Evolutionary conservation across 2,113 vertebrate species (phyloP), one percentile per base, ranked within the genome.

Genomic region (Eulemur rufifrons): DNA sequence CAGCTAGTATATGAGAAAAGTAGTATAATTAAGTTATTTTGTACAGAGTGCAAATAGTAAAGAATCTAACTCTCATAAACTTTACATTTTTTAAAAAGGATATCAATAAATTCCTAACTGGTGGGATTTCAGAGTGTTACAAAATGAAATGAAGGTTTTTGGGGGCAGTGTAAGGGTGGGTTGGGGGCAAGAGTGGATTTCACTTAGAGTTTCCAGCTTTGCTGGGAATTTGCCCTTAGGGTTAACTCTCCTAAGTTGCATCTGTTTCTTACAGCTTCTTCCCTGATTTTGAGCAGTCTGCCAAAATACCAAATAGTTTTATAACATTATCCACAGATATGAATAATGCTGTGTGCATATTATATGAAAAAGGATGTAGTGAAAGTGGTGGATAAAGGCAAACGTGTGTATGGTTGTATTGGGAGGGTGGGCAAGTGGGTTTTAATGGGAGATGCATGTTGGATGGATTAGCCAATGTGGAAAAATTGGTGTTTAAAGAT

Each of bases 81-180:
- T 81, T 86, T 45, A 52, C 17, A 56, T 76, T 91, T 95, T 91
- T 71, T 1, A 32, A 66, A 59, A 89, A 86, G 17, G 14, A 91
- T 94, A 59, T 29, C 42, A 95, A 2, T 64, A 87, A 86, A 59
- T 84, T 32, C 29, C 52, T 74, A 69, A 82, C 42, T 94, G 47
- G 66, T 97, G n/a, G 61, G 45, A 96, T 95, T 88, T 95, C 15
- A 71, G 18, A 69, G 10, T 84, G 39, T 92, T 90, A 63, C 8
- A 95, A 87, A 90, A 82, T 91, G 39, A 86, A 82, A 71, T 76
- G 32, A 91, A 74, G 71, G 83, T 47, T 80, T 91, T 66, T 1
- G n/a, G 37, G 73, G 8, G 2, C 12, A 86, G 27, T 52, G 89
- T 95, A 68, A 45, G 37, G 29, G 1, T 61, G 15, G 59, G 54